Percentiles rank a stretch among this genome's conserved stretches.
Evolutionary conservation across 2,113 vertebrate genomes (phyloP).

Genomic region (Eulemur rufifrons): DNA sequence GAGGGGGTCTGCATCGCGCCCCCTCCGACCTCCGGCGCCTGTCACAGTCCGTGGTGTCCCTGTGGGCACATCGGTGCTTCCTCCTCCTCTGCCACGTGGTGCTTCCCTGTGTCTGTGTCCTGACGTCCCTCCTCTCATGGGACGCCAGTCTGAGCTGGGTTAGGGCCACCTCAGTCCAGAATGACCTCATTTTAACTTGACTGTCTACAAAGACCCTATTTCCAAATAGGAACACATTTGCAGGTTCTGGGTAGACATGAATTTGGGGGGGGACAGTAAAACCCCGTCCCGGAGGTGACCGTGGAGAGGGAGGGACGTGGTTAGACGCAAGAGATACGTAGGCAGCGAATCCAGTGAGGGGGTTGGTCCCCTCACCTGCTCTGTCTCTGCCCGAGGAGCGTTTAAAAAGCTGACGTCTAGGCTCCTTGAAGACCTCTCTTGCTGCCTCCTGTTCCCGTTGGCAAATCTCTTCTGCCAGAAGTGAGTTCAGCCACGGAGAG

Average conservation of each 20-base stretch:
- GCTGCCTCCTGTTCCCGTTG: not conserved
- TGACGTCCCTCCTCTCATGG: not conserved
- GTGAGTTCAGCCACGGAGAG: not conserved
- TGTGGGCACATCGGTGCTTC: rapidly evolving
- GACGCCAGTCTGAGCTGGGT: not conserved
- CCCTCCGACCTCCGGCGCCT: not conserved
- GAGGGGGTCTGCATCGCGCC: rapidly evolving
- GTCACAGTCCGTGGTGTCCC: no score
- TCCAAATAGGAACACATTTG: not conserved
- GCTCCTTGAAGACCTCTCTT: not conserved
- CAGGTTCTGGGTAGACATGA: not conserved
- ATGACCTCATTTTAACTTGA: not conserved
- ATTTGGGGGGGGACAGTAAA: not conserved
- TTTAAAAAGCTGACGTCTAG: not conserved
- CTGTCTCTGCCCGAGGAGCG: not conserved
- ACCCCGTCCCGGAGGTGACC: rapidly evolving
- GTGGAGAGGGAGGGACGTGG: not conserved
- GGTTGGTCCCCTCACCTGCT: not conserved
- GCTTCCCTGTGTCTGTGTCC: not conserved
- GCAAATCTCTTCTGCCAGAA: not conserved
- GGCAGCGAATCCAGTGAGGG: not conserved
- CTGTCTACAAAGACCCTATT: not conserved
- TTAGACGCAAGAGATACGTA: not conserved
- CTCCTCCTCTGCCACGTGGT: not conserved
- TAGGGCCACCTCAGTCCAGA: not conserved